Conservation (phyloP, 2,113 vertebrate species). For the Colius striatus region DNA sequence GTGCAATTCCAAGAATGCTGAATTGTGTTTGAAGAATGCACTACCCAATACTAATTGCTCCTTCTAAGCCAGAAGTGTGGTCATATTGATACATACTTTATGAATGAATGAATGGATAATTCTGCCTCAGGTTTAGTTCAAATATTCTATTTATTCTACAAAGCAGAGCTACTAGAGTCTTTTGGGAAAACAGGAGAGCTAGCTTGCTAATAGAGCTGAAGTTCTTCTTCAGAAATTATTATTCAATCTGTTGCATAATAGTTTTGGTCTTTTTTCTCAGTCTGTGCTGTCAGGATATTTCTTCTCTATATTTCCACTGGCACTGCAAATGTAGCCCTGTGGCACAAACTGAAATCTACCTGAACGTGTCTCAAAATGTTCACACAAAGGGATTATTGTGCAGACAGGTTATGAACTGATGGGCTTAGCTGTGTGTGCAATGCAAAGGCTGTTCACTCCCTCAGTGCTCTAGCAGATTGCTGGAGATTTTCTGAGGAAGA, state of each 20-base stretch:
- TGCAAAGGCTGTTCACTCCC: not conserved
- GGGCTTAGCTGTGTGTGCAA: not conserved
- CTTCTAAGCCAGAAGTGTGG: not conserved
- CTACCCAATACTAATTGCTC: not conserved
- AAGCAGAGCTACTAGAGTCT: not conserved
- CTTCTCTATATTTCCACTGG: not conserved
- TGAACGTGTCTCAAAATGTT: not conserved
- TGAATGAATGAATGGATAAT: not conserved
- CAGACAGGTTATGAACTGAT: not conserved
- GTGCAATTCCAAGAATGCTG: not conserved
- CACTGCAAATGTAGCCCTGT: not conserved
- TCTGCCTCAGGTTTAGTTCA: not conserved
- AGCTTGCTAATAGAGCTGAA: not conserved
- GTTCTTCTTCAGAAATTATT: not conserved
- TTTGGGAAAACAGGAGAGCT: not conserved
- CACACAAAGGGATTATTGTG: not conserved
- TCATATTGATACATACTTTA: not conserved
- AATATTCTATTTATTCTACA: not conserved
- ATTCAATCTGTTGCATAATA: not conserved
- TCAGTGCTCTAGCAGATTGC: not conserved
- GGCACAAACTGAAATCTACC: constrained; percentile 2
- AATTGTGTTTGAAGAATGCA: not conserved
- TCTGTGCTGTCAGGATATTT: not conserved
- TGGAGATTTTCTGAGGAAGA: not conserved
- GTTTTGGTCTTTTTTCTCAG: not conserved